Percentiles rank a stretch among this genome's conserved stretches.
These are phyloP conservation scores for Neodiprion lecontei DNA, from an alignment of 1,140 invertebrate genomes.

Conservation along the genomic window DNA sequence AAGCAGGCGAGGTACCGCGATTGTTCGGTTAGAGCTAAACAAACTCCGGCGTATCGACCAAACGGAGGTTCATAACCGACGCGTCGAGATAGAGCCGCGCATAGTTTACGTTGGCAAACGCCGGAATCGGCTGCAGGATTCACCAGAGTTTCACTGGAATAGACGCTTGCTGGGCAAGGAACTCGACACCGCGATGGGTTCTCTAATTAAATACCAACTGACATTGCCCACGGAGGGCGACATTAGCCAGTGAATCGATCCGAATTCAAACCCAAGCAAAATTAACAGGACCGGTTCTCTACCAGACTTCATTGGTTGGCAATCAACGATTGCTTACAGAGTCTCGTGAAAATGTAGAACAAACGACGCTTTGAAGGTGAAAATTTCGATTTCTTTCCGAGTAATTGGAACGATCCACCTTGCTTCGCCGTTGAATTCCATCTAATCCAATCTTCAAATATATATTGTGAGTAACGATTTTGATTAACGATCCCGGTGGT, in stretches of 20 bases:
- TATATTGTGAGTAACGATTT: no score
- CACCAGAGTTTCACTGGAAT: neutral
- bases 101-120: neutral
- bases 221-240: neutral
- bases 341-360: neutral
- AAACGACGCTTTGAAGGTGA: neutral
- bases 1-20: no score
- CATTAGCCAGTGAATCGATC: neutral
- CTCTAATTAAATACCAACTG: conserved; percentile 3
- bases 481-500: no score
- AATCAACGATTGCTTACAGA: neutral
- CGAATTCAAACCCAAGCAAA: neutral
- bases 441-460: no score
- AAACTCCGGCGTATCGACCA: neutral
- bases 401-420: neutral
- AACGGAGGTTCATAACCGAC: neutral
- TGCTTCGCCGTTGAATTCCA: no score
- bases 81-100: neutral
- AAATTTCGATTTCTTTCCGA: neutral
- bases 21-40: neutral
- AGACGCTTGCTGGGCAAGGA: neutral
- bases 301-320: neutral
- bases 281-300: neutral
- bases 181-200: neutral
- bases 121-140: neutral